A percentile compares a stretch with the other conserved stretches of the same genome.
phyloP scores from a whole-genome alignment of 2,888 invertebrate genomes.

The Caenorhabditis becei region DNA sequence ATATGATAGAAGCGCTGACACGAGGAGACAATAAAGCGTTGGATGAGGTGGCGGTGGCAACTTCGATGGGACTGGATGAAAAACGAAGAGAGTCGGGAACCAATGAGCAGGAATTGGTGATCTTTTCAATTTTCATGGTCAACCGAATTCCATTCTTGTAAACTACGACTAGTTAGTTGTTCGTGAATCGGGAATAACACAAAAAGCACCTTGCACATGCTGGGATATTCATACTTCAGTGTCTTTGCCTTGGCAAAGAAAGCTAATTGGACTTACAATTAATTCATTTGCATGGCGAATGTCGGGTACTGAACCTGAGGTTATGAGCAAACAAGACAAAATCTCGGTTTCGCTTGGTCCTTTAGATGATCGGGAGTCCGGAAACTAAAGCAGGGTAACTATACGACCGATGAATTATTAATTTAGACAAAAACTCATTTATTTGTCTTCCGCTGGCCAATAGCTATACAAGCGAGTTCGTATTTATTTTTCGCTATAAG shows the following conservation, averaged over 20 bases:
- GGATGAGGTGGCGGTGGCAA: background rate
- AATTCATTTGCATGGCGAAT: background rate
- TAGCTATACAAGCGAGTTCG: background rate
- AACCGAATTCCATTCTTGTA: background rate
- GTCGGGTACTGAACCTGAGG: background rate
- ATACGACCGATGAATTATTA: constrained; percentile 25
- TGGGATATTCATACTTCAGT: too few species aligned
- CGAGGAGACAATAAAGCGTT: constrained; percentile 8
- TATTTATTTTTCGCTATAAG: background rate
- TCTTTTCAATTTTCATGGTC: background rate
- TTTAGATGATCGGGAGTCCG: background rate
- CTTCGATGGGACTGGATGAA: background rate
- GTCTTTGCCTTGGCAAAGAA: too few species aligned
- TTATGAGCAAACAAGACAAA: background rate
- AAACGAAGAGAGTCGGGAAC: background rate
- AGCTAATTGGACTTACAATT: background rate
- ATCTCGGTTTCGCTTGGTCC: background rate
- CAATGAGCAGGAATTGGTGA: constrained; percentile 19
- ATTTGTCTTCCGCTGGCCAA: background rate
- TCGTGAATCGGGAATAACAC: too few species aligned
- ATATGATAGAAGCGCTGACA: background rate
- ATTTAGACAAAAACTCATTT: background rate
- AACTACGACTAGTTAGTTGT: background rate
- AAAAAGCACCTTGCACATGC: too few species aligned
- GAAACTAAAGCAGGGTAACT: constrained; percentile 5